A percentile compares a stretch with the other conserved stretches of the same genome.
These are phyloP conservation scores for Ophiothrix spiculata DNA, from an alignment of 35 echinoderm and acorn worm genomes.

Conservation along the genomic window DNA sequence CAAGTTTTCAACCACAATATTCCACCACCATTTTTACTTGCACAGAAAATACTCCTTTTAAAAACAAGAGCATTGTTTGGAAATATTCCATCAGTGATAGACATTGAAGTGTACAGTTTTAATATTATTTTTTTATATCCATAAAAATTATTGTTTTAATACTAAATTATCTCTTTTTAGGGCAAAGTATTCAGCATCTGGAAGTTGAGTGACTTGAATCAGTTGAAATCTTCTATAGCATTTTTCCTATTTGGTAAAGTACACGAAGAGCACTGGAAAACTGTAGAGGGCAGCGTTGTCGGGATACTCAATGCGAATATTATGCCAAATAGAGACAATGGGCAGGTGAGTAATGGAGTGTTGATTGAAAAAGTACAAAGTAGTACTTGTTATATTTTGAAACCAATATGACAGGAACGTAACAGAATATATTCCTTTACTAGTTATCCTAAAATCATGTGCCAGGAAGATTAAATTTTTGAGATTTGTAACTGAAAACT, in stretches of 20 bases:
- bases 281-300: slow-evolving; percentile 67
- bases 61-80: no score
- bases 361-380: no score
- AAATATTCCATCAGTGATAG: no score
- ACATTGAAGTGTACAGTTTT: no score
- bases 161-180: slow-evolving; percentile 57
- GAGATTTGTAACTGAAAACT: slow-evolving; percentile 71
- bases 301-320: slow-evolving; percentile 79
- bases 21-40: no score
- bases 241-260: slow-evolving; percentile 88
- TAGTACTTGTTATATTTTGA: no score
- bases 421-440: no score
- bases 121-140: no score
- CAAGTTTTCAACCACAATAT: no score
- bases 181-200: slow-evolving; percentile 87
- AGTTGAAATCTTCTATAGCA: slow-evolving; percentile 1
- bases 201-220: slow-evolving; percentile 71
- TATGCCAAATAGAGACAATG: slow-evolving; percentile 62
- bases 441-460: slow-evolving; percentile 31
- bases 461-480: slow-evolving; percentile 36
- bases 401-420: no score
- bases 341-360: slow-evolving; percentile 50
- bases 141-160: no score
- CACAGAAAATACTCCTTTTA: no score
- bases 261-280: slow-evolving; percentile 92